Evolutionary conservation across 2,113 vertebrate species (phyloP), one percentile per base, ranked within the genome.

Genomic region (Felis catus): DNA sequence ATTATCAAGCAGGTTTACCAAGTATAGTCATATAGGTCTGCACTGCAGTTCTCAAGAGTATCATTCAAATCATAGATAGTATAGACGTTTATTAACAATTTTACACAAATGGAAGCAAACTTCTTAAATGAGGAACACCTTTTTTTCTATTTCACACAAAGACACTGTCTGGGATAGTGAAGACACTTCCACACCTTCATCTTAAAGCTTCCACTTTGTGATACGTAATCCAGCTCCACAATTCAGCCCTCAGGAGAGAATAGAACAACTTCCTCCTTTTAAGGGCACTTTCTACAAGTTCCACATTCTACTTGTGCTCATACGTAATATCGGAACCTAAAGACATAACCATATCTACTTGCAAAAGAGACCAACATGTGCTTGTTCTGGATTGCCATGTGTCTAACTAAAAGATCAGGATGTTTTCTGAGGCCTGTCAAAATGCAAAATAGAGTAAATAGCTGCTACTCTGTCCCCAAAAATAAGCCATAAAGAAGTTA

Each of bases 331-430:
- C 63, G 61, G 48, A 65, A 51, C 48, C 31, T 80, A 71, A 23
- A 74, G 23, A 81, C 14, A 55, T n/a, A 70, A 79, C 33, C 63
- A 86, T 1, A 29, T n/a, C 12, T 23, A 96, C 15, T 23, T 84
- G 16, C 21, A 94, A 66, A 89, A 41, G 36, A 76, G 55, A 73
- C 25, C 63, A 21, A 92, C 74, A 58, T 33, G 7, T 76, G 15
- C 8, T 61, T 65, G 23, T 79, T 65, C n/a, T 61, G 27, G 29
- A 53, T 70, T 61, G 8, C 25, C 85, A n/a, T 29, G 27, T 27
- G 2, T 93, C 61, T 53, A 19, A 21, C 61, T 87, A 88, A 91
- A 91, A 80, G 81, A 79, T 33, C 65, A 55, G 48, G 13, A 88
- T 14, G 9, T 53, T 92, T 94, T 70, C 58, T 78, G 45, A 27